Evolutionary conservation across 2,113 vertebrate species (phyloP), one percentile per base, ranked within the genome.

Genomic region (Pterocles gutturalis): DNA sequence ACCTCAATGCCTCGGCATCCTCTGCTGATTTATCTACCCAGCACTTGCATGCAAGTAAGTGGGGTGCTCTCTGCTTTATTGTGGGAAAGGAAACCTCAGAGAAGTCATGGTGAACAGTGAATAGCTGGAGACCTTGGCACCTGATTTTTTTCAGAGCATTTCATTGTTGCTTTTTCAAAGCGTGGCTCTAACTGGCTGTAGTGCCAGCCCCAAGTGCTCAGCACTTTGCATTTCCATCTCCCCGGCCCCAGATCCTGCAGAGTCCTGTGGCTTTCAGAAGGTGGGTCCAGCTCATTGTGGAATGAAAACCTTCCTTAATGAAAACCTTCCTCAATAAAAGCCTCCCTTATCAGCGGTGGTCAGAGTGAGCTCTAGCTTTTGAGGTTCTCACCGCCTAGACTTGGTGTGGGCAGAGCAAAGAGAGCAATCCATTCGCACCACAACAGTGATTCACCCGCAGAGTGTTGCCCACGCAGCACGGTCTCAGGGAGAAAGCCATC

Each of bases 11-110:
- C 31, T 70, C 69, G 45, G 45, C 58, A 66, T 41, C 41, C 22
- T 73, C 76, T 86, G 41, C 20, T 80, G n/a, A 72, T 83, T 57
- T 80, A 65, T 48, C 53, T 86, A 80, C 58, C 38, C 22, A 71
- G 21, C 22, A 13, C 9, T 55, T 13, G 15, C 5, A 4, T 46
- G 73, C 55, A n/a, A 58, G 46, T 34, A 41, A 62, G 36, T 5
- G 29, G 34, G 48, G 78, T 82, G 57, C 65, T 84, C n/a, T 72
- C 62, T 75, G 62, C 87, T 95, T 94, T 95, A 83, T 76, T 89
- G 89, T 83, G 89, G 89, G 80, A 86, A 86, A 94, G 78, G 49
- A 95, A 92, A 93, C 91, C 83, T 94, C 91, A 86, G 48, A 89
- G 61, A 26, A 87, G 28, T n/a, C 73, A 36, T 0, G 0, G 34